Evolutionary conservation across 2,113 vertebrate species (phyloP).

Genomic region (Phyllostomus hastatus): DNA sequence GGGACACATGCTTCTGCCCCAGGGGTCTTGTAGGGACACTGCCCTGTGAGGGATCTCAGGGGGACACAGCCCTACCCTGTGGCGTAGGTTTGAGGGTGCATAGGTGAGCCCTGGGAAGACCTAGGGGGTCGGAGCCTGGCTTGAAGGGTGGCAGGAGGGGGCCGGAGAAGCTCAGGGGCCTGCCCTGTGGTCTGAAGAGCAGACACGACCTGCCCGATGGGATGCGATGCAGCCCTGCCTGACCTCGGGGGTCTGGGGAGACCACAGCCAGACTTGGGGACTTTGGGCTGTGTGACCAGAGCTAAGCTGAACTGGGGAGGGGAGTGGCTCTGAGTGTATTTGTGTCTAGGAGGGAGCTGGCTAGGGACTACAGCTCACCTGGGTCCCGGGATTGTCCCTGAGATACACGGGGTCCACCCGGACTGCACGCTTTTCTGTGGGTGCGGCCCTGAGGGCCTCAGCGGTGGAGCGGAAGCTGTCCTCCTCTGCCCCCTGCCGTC

Average conservation of each 20-base stretch:
- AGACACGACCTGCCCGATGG: background rate
- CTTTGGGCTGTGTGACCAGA: no score
- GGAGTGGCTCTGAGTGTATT: no score
- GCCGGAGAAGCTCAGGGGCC: background rate
- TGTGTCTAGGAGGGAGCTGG: background rate
- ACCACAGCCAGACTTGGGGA: background rate
- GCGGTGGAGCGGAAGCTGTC: slow-evolving; percentile 83
- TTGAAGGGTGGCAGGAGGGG: background rate
- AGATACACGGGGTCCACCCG: slow-evolving; percentile 84
- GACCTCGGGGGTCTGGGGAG: background rate
- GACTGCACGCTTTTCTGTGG: slow-evolving; percentile 76
- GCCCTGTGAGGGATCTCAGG: background rate
- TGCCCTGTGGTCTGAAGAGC: background rate
- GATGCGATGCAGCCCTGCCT: background rate
- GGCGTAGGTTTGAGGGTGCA: background rate
- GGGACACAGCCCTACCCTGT: background rate
- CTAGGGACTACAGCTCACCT: slow-evolving; percentile 70
- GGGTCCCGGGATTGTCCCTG: fast-evolving
- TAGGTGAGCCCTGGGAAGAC: background rate
- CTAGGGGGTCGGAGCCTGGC: background rate
- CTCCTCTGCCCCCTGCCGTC: slow-evolving; percentile 61
- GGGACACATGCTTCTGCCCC: background rate
- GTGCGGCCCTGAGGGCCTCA: slow-evolving; percentile 84
- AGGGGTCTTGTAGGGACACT: background rate
- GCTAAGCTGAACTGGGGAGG: background rate